Base-by-base conservation (phyloP, 2,888 invertebrate genomes). In the Ligdia adustata region DNA sequence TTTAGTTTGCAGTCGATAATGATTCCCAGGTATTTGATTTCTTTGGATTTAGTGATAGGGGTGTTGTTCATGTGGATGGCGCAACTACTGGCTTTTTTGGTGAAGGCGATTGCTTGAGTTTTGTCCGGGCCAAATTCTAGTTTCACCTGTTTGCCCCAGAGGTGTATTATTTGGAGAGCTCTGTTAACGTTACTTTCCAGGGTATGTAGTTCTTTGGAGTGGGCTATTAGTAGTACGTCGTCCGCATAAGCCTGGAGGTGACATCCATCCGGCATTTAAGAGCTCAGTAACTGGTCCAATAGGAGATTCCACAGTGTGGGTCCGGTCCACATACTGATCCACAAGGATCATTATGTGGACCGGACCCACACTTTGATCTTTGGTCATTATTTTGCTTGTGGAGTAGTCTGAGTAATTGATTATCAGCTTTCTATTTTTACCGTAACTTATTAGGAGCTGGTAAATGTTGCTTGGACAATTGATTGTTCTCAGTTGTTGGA, bases 311-410 rank as follows among this genome's bases (percentile, higher is more conserved):
- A 64, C 0, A 64, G 13, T 0, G 37, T 26, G 0, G 63, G 62
- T 0, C 62, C 62, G 3, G n/a, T n/a, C n/a, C n/a, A n/a, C n/a
- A n/a, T n/a, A n/a, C n/a, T n/a, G n/a, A n/a, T n/a, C n/a, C n/a
- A n/a, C n/a, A n/a, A n/a, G n/a, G n/a, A n/a, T n/a, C n/a, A n/a
- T n/a, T n/a, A n/a, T n/a, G n/a, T 56, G 51, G 0, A 47, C 38
- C 0, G 64, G 64, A 0, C 66, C 66, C 37, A 67, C 65, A 0
- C 66, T 50, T 37, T 65, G 66, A 0, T 64, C 64, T 18, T 33
- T 60, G 1, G 55, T 46, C 37, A 54, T 59, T 0, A 5, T 3
- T 38, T 62, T 62, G 2, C 26, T 4, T 0, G 22, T 35, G 0
- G 4, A 15, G 1, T 26, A 2, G 3, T 46, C 59, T 0, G 56